Evolutionary conservation across 2,888 invertebrate species (phyloP).

Genomic region (Netelia fuscicornis): DNA sequence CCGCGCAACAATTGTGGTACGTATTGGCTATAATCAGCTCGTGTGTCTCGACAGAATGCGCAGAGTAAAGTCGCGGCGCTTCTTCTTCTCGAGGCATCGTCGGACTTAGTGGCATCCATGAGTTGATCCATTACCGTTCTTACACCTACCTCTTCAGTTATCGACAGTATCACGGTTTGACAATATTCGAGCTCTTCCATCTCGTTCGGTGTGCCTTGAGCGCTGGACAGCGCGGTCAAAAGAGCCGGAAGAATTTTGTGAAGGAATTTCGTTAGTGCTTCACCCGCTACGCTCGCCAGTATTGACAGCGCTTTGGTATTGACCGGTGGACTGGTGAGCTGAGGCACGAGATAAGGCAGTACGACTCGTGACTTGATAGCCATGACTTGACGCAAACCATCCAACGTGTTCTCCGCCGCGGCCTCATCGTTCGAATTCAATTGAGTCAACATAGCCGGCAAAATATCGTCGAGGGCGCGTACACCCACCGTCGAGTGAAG

Average conservation of each 20-base stretch:
- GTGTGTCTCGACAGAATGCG: constrained; percentile 95
- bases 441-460: constrained; percentile 95
- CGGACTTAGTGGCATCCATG: constrained; percentile 90
- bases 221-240: constrained; percentile 90
- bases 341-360: constrained; percentile 97
- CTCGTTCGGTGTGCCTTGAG: constrained; percentile 89
- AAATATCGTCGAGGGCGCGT: constrained; percentile 97
- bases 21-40: constrained; percentile 94
- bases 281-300: constrained; percentile 97
- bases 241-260: constrained; percentile 97
- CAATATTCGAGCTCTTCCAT: constrained; percentile 95
- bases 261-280: constrained; percentile 95
- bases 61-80: constrained; percentile 95
- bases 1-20: constrained; percentile 95
- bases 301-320: constrained; percentile 98
- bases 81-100: constrained; percentile 88
- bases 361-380: constrained; percentile 98
- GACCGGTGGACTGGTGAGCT: constrained; percentile 94
- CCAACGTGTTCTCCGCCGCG: constrained; percentile 95
- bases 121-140: constrained; percentile 95
- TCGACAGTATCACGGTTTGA: constrained; percentile 96
- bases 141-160: constrained; percentile 94
- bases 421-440: constrained; percentile 92
- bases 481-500: constrained; percentile 97
- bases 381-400: constrained; percentile 98